Percentiles rank a stretch among this genome's conserved stretches.
Conservation (phyloP, 2,888 invertebrate species). For the Horisme vitalbata region DNA sequence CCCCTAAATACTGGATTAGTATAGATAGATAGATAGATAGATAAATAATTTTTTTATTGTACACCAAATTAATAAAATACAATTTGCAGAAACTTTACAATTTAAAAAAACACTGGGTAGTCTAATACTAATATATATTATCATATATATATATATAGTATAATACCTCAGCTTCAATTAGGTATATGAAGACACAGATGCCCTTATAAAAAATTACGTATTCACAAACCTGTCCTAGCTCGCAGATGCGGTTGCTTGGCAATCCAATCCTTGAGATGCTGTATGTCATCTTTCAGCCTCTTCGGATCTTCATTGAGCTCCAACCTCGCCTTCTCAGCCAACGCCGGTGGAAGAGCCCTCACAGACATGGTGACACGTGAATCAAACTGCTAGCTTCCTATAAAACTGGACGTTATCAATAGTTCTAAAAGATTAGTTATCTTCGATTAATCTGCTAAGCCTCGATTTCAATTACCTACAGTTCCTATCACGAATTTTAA, state of each 20-base stretch:
- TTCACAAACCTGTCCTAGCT: conserved; percentile 49
- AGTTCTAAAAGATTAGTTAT: conserved; percentile 29
- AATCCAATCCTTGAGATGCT: conserved; percentile 81
- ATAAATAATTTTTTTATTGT: too few relatives aligned
- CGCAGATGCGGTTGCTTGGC: conserved; percentile 80
- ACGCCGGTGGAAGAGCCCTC: conserved; percentile 49
- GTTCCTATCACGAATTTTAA: too few relatives aligned
- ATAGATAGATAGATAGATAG: too few relatives aligned
- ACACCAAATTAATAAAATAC: too few relatives aligned
- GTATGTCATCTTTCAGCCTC: conserved; percentile 68
- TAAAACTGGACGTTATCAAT: conserved; percentile 17
- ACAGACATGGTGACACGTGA: conserved; percentile 46
- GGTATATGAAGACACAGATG: too few relatives aligned
- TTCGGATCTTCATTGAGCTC: conserved; percentile 81
- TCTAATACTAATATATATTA: too few relatives aligned
- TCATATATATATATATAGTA: too few relatives aligned
- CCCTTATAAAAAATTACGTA: too few relatives aligned
- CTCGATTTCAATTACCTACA: not conserved
- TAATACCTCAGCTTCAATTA: too few relatives aligned
- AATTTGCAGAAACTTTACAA: too few relatives aligned
- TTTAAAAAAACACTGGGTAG: too few relatives aligned
- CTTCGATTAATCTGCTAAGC: conserved; percentile 12
- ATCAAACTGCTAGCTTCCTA: conserved; percentile 17
- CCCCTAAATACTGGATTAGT: too few relatives aligned
- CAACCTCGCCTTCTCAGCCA: conserved; percentile 67